These are phyloP conservation scores for Gisinianus flammeolus DNA, from an alignment of 2,888 invertebrate species.

Conservation along the genomic window DNA sequence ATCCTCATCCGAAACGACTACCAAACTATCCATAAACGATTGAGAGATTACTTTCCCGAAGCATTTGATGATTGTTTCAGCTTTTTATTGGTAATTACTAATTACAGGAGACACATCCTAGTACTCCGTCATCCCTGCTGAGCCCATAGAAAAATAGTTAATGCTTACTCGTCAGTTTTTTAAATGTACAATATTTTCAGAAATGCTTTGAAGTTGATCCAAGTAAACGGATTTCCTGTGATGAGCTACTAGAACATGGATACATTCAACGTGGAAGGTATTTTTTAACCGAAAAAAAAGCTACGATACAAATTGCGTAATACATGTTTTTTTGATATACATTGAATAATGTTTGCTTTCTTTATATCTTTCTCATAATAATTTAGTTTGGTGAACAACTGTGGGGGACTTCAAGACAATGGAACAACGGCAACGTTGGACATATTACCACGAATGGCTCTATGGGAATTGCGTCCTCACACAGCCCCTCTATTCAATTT, in stretches of 20 bases:
- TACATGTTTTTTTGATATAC: too few species aligned
- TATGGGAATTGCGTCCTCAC: slow-evolving; percentile 25
- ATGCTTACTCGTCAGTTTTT: neutral
- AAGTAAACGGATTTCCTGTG: slow-evolving; percentile 38
- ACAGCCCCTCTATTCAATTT: slow-evolving; percentile 18
- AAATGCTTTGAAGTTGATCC: slow-evolving; percentile 47
- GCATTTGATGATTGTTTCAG: slow-evolving; percentile 17
- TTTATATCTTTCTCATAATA: too few species aligned
- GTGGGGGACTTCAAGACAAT: too few species aligned
- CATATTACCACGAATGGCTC: slow-evolving; percentile 17
- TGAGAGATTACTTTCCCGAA: slow-evolving; percentile 34
- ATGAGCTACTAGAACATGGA: slow-evolving; percentile 35
- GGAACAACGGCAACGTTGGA: neutral
- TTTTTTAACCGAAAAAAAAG: neutral
- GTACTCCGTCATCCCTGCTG: neutral
- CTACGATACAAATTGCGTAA: too few species aligned
- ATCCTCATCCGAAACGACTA: slow-evolving; percentile 21
- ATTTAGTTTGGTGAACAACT: too few species aligned
- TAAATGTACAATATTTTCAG: slow-evolving; percentile 15
- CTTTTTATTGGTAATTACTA: neutral
- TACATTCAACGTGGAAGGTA: slow-evolving; percentile 39
- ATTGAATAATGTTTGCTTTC: too few species aligned
- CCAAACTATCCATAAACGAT: slow-evolving; percentile 15
- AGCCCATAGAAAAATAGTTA: neutral
- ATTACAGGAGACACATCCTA: neutral